These are phyloP conservation scores for Gallinago jamesoni DNA, from an alignment of 2,113 vertebrate species.

Conservation along the genomic window DNA sequence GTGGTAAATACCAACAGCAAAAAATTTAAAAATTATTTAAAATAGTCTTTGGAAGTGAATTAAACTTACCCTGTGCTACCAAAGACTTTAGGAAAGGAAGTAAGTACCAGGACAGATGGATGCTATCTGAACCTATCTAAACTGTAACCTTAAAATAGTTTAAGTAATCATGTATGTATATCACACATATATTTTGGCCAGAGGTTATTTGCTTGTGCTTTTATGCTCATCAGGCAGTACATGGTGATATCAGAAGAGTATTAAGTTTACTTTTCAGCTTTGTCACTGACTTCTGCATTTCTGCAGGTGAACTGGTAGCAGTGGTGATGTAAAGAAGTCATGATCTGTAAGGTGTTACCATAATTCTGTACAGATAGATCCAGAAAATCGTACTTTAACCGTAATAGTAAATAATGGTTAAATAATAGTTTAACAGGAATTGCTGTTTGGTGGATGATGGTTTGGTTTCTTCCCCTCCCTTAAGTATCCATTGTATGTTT, in stretches of 20 bases:
- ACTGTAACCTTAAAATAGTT: background rate
- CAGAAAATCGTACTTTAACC: background rate
- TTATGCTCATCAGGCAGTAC: background rate
- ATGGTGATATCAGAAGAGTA: background rate
- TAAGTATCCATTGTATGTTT: background rate
- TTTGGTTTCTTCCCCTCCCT: fast-evolving
- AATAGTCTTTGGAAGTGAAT: background rate
- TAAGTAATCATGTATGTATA: background rate
- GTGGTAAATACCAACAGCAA: background rate
- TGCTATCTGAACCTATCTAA: background rate
- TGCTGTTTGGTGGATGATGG: background rate
- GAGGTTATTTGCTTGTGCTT: background rate
- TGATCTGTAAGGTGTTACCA: background rate
- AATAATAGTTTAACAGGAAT: too few relatives aligned
- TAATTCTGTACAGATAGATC: background rate
- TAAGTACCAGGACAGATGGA: background rate
- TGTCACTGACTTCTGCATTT: background rate
- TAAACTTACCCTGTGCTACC: background rate
- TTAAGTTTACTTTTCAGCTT: background rate
- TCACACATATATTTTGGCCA: background rate
- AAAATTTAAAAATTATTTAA: background rate
- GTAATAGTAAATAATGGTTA: background rate
- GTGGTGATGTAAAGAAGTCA: background rate
- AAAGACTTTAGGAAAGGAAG: background rate
- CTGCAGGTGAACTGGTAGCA: background rate